phyloP scores from a whole-genome alignment of 2,797 vertebrate genomes.

The Poecilia wingei region DNA sequence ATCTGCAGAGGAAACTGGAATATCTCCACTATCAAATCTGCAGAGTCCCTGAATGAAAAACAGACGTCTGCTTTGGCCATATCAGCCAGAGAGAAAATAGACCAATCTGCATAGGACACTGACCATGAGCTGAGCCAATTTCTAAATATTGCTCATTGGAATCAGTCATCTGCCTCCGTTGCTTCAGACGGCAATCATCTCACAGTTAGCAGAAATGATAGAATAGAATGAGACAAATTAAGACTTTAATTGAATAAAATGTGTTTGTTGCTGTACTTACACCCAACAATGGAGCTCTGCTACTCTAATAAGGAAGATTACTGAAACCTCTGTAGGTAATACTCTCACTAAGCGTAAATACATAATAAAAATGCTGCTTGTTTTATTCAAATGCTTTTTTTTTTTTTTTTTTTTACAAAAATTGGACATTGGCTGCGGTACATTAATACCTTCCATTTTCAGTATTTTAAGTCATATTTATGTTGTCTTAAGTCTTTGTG shows the following conservation, averaged over 20 bases:
- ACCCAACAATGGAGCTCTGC: neutral
- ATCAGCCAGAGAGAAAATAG: neutral
- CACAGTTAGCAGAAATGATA: neutral
- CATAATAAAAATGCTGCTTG: neutral
- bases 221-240: neutral
- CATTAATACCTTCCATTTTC: neutral
- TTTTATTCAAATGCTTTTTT: neutral
- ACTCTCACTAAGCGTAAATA: neutral
- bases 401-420: neutral
- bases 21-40: neutral
- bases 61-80: neutral
- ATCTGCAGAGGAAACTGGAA: neutral
- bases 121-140: neutral
- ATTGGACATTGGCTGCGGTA: neutral
- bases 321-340: neutral
- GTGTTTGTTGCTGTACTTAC: neutral
- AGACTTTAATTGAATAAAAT: neutral
- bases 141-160: neutral
- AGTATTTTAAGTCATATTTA: slow-evolving; percentile 1
- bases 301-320: neutral
- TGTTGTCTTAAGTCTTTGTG: neutral
- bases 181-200: neutral
- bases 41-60: neutral
- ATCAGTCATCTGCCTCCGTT: neutral
- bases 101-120: neutral